A percentile compares a stretch with the other conserved stretches of the same genome.
Evolutionary conservation across 2,888 invertebrate genomes (phyloP).

Genomic region (Zaprionus lineosus): DNA sequence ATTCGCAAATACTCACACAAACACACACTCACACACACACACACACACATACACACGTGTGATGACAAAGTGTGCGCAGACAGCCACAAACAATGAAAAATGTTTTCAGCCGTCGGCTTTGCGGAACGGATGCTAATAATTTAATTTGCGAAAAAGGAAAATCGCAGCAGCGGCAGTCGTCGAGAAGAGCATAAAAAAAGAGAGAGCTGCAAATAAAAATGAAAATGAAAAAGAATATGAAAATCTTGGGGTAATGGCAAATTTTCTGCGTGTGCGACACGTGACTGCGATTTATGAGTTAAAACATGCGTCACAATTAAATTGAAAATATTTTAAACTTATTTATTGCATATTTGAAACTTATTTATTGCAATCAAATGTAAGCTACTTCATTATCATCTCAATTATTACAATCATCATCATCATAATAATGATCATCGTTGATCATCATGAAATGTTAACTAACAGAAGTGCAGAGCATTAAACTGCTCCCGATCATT

Average conservation of each 20-base stretch:
- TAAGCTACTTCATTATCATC: constrained; percentile 4
- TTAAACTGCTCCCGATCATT: constrained; percentile 81
- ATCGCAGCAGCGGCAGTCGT: neutral
- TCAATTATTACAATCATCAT: neutral
- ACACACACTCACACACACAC: constrained; percentile 4
- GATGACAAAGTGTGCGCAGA: constrained; percentile 72
- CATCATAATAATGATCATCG: neutral
- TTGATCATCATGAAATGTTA: too few species aligned
- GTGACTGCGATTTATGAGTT: constrained; percentile 68
- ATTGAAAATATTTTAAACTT: constrained; percentile 26
- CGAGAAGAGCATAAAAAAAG: too few species aligned
- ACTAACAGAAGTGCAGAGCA: constrained; percentile 80
- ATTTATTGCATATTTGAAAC: constrained; percentile 39
- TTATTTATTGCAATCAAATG: constrained; percentile 53
- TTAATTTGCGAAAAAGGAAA: constrained; percentile 50
- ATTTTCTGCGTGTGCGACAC: constrained; percentile 39
- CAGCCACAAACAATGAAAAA: constrained; percentile 77
- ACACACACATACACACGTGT: constrained; percentile 1
- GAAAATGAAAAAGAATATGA: constrained; percentile 1
- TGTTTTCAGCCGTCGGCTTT: constrained; percentile 56
- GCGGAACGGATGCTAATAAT: constrained; percentile 52
- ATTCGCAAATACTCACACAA: constrained; percentile 6
- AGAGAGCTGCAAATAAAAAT: constrained; percentile 14
- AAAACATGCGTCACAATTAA: constrained; percentile 58
- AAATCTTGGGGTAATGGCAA: too few species aligned